A percentile compares a stretch with the other conserved stretches of the same genome.
Evolutionary conservation across 2,797 vertebrate genomes (phyloP).

Genomic region (Pseudochirops corinnae): DNA sequence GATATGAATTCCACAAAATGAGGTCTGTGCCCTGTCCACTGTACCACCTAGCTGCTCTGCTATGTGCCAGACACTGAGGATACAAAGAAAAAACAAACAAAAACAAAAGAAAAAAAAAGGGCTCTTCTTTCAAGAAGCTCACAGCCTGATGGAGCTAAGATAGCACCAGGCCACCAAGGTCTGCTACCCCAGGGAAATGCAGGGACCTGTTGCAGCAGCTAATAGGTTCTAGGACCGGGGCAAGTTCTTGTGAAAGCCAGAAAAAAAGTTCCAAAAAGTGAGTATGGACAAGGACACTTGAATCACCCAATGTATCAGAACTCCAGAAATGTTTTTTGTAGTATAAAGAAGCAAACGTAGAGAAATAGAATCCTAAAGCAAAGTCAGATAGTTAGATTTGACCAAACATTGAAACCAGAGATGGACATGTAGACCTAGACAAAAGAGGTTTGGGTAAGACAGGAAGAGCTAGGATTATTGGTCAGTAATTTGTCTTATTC

Average conservation of each 20-base stretch:
- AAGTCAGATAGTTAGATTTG: background rate
- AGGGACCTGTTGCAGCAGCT: background rate
- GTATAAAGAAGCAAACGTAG: background rate
- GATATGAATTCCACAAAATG: background rate
- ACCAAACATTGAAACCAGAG: background rate
- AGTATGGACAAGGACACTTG: background rate
- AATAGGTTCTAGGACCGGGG: background rate
- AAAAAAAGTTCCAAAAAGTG: background rate
- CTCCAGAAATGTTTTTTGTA: background rate
- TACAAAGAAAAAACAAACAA: background rate
- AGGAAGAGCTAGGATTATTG: background rate
- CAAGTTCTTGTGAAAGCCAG: conserved; percentile 37
- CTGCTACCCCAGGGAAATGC: background rate
- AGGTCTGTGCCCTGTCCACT: background rate
- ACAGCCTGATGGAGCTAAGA: background rate
- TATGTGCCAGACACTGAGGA: background rate
- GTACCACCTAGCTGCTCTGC: background rate
- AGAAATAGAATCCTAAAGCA: background rate
- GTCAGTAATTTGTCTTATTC: background rate
- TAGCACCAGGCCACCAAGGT: background rate
- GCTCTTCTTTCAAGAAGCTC: background rate
- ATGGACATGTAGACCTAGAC: background rate
- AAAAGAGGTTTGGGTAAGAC: background rate
- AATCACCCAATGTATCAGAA: background rate
- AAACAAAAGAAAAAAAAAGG: background rate